These are phyloP conservation scores for Agrotis ipsilon DNA, from an alignment of 2,888 invertebrate species.

Conservation along the genomic window DNA sequence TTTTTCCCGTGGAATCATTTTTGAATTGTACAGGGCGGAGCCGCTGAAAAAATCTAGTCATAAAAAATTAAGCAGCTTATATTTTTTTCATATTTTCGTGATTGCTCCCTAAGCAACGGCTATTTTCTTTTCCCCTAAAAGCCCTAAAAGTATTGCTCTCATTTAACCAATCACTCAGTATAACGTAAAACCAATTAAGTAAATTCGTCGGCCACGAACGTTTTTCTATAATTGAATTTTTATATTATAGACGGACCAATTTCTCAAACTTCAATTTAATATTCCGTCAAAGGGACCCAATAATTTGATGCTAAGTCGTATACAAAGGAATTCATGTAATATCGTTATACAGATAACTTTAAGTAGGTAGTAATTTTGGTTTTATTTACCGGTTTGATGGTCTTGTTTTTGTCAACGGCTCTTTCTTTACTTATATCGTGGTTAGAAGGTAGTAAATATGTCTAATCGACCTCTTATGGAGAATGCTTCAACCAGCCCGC, in stretches of 20 bases:
- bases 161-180: background rate
- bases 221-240: slow-evolving; percentile 34
- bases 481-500: no score
- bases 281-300: slow-evolving; percentile 15
- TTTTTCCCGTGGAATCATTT: no score
- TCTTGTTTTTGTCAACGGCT: slow-evolving; percentile 27
- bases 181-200: slow-evolving; percentile 7
- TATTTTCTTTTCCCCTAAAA: background rate
- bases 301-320: slow-evolving; percentile 1
- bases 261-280: slow-evolving; percentile 40
- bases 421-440: slow-evolving; percentile 3
- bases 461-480: background rate
- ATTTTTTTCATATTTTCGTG: background rate
- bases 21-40: no score
- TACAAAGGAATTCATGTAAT: slow-evolving; percentile 15
- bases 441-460: background rate
- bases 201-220: background rate
- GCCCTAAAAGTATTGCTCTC: background rate
- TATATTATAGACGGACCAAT: slow-evolving; percentile 31
- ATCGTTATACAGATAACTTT: slow-evolving; percentile 7
- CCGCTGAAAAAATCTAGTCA: no score
- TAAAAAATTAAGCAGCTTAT: background rate
- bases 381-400: slow-evolving; percentile 25
- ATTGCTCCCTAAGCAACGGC: background rate
- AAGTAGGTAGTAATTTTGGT: slow-evolving; percentile 19